Base-by-base conservation (phyloP, 2,888 invertebrate species). In the Dolomedes plantarius region DNA sequence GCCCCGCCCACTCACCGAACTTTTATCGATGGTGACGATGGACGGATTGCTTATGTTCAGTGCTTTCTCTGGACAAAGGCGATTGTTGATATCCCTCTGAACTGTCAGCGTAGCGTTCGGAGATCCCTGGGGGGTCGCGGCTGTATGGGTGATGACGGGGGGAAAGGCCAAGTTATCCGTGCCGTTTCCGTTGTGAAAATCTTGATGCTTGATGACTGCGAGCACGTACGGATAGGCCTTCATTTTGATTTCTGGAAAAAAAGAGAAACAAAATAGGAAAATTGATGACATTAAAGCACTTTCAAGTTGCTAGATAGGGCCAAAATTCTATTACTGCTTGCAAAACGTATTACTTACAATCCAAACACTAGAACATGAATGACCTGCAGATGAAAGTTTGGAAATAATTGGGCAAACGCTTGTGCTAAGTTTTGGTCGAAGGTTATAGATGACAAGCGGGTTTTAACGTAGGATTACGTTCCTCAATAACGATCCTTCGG, bases 111-210 rank as follows among this genome's bases (percentile, higher is more conserved):
- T 97, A 29, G 97, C 97, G 90, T 96, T 97, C 0, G 98, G 98
- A 0, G 98, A 98, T 90, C 98, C 98, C 92, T 98, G 98, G n/a
- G 98, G 98, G n/a, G 98, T 99, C 39, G 98, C 98, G 5, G 98
- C 98, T 1, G 98, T 99, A 90, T 97, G 97, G 0, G 97, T 98
- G 90, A 98, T 99, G 91, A 97, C 95, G 23, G 93, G 92, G 19
- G 89, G 89, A 39, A 73, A 71, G 90, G 90, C 82, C 3, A 73
- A 74, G 64, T 73, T 79, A 27, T 75, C 75, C 27, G 65, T 29
- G 13, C 31, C 73, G 6, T 71, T 68, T 11, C 64, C 68, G 13
- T 32, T 46, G 1, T 23, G 13, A 7, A 23, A 28, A 13, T 46
- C 39, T 16, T 79, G 62, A 3, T 69, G 80, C 39, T 80, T 80